Percentiles rank a stretch among this genome's conserved stretches.
These are phyloP conservation scores for Tamandua tetradactyla DNA, from an alignment of 2,797 vertebrate genomes.

Conservation along the genomic window DNA sequence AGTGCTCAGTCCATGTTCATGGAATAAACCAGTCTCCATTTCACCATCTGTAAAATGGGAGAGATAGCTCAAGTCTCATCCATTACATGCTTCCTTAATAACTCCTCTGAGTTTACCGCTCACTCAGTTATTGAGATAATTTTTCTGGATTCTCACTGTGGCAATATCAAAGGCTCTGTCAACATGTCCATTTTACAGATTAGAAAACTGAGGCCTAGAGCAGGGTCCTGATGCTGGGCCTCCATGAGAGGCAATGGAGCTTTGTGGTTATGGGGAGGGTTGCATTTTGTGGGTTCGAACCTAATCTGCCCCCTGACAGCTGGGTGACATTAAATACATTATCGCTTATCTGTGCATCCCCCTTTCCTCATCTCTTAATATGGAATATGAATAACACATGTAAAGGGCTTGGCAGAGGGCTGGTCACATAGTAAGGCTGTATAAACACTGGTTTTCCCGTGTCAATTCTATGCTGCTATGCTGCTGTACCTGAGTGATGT, in stretches of 20 bases:
- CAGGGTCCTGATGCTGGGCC: not conserved
- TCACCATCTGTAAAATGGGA: not conserved
- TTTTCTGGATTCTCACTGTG: not conserved
- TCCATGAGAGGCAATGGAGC: not conserved
- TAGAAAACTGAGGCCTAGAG: not conserved
- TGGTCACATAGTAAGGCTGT: not conserved
- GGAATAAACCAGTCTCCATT: not conserved
- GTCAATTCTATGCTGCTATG: not conserved
- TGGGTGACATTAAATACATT: not conserved
- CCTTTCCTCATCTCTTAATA: not conserved
- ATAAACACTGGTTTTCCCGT: not conserved
- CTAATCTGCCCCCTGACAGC: not conserved
- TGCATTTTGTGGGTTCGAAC: not conserved
- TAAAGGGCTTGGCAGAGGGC: not conserved
- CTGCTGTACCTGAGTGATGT: not conserved
- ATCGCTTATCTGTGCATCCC: not conserved
- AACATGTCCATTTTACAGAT: not conserved
- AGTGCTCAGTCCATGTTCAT: not conserved
- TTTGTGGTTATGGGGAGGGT: not conserved
- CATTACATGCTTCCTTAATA: not conserved
- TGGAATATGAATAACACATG: not conserved
- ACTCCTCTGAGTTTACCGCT: not conserved
- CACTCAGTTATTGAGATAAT: not conserved
- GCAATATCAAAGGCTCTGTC: not conserved
- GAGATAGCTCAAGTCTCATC: not conserved